phyloP scores from a whole-genome alignment of 2,888 invertebrate genomes.

The Nycteola revayana region DNA sequence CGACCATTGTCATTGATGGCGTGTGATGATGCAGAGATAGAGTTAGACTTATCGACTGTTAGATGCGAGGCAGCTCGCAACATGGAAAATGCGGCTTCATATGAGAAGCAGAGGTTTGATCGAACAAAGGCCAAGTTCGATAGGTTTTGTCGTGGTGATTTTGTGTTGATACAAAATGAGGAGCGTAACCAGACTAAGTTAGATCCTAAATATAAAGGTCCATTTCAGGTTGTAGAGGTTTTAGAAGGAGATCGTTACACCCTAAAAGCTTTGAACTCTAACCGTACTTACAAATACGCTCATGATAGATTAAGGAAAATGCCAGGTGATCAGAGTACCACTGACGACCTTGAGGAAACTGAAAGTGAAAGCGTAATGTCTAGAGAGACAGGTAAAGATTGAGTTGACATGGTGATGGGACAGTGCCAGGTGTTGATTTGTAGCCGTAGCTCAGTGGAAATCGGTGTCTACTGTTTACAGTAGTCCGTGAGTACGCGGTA shows the following conservation, averaged over 20 bases:
- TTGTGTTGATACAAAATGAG: conserved; percentile 4
- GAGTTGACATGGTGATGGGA: no score
- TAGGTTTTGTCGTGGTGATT: not conserved
- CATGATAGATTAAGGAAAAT: conserved; percentile 5
- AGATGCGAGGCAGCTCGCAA: not conserved
- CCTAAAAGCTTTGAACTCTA: no score
- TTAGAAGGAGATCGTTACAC: conserved; percentile 5
- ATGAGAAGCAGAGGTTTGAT: not conserved
- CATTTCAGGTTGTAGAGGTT: conserved; percentile 1
- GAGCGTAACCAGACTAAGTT: conserved; percentile 5
- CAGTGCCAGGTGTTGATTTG: no score
- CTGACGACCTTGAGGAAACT: no score
- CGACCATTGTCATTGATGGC: not conserved
- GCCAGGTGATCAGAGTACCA: not conserved
- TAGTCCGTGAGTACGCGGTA: no score
- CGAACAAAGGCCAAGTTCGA: not conserved
- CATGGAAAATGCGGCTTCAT: not conserved
- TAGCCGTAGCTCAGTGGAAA: no score
- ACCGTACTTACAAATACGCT: no score
- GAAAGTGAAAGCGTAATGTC: no score
- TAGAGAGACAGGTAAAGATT: no score
- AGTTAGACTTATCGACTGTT: not conserved
- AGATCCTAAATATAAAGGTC: conserved; percentile 6
- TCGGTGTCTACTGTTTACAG: no score
- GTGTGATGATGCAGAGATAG: not conserved